Percentiles rank a stretch among this genome's conserved stretches.
These are phyloP conservation scores for Aviceda subcristata DNA, from an alignment of 2,113 vertebrate genomes.

Conservation along the genomic window DNA sequence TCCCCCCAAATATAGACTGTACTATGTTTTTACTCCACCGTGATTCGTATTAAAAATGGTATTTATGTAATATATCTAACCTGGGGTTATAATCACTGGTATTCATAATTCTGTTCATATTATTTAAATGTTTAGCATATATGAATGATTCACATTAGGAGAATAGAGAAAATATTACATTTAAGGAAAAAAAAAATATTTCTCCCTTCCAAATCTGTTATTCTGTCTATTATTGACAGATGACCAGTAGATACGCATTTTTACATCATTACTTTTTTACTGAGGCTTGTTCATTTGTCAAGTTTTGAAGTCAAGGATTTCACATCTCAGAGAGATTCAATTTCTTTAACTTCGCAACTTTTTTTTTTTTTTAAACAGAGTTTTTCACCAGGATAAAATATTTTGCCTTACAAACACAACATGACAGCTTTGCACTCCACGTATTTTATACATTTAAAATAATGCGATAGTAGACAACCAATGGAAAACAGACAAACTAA, in stretches of 20 bases:
- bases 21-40: background rate
- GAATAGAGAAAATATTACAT: background rate
- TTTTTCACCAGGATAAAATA: background rate
- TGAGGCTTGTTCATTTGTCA: background rate
- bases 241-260: background rate
- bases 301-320: background rate
- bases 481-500: background rate
- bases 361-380: background rate
- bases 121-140: background rate
- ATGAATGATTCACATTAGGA: background rate
- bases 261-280: constrained; percentile 4
- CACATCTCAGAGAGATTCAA: background rate
- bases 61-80: background rate
- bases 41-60: background rate
- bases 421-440: background rate
- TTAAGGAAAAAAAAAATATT: background rate
- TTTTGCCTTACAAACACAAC: background rate
- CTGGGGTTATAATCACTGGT: background rate
- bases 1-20: background rate
- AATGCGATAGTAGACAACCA: background rate
- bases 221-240: background rate
- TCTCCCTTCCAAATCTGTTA: background rate
- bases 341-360: background rate
- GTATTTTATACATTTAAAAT: background rate
- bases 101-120: background rate